phyloP scores from a whole-genome alignment of 2,797 vertebrate species.

The Rachycentron canadum region DNA sequence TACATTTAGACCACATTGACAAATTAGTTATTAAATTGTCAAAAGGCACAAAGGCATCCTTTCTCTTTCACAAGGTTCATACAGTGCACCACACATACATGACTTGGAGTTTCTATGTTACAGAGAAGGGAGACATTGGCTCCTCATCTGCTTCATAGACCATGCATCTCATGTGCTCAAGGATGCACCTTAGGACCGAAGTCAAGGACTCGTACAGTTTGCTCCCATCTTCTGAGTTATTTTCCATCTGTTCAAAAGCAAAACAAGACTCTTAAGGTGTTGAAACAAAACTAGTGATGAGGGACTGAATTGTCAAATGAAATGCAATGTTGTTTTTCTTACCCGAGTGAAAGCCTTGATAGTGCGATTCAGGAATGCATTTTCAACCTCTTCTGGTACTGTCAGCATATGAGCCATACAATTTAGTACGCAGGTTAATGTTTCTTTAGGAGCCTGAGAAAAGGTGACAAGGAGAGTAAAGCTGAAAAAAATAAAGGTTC shows the following conservation, averaged over 20 bases:
- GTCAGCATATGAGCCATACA: conserved; percentile 89
- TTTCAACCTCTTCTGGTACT: conserved; percentile 89
- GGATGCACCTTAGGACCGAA: conserved; percentile 84
- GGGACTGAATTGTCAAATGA: background rate
- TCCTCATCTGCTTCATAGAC: conserved; percentile 53
- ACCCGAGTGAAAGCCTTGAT: conserved; percentile 95
- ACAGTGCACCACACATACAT: background rate
- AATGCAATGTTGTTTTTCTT: conserved; percentile 55
- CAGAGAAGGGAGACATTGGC: background rate
- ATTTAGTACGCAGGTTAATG: conserved; percentile 90
- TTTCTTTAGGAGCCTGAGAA: conserved; percentile 89
- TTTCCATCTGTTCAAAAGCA: conserved; percentile 81
- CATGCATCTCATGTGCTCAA: conserved; percentile 85
- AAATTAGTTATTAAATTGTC: conserved; percentile 21
- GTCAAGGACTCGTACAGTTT: conserved; percentile 86
- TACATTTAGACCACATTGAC: background rate
- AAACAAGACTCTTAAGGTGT: conserved; percentile 2
- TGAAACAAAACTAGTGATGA: background rate
- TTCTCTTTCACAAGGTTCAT: conserved; percentile 9
- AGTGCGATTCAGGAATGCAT: conserved; percentile 87
- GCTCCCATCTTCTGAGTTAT: conserved; percentile 82
- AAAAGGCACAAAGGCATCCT: conserved; percentile 68
- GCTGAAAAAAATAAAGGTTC: background rate
- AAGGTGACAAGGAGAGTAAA: conserved; percentile 14
- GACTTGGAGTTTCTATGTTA: conserved; percentile 19